Evolutionary conservation across 2,797 vertebrate genomes (phyloP).

Genomic region (Pangasius macronema): DNA sequence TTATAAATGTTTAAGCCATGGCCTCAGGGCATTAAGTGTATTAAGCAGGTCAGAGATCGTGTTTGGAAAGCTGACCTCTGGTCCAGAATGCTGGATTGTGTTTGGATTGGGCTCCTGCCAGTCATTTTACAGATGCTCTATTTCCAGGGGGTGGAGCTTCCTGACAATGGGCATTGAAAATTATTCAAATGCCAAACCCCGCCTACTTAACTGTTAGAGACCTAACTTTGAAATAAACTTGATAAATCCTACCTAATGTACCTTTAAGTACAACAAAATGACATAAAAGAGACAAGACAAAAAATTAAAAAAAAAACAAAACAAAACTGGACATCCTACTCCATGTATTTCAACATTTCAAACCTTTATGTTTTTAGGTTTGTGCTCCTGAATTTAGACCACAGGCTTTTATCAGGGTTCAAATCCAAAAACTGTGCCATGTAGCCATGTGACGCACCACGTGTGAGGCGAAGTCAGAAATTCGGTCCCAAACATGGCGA

Average conservation of each 20-base stretch:
- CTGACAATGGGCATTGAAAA: neutral
- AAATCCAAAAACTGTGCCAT: neutral
- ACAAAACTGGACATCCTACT: neutral
- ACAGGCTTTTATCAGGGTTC: neutral
- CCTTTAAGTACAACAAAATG: too few species aligned
- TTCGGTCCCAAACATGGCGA: neutral
- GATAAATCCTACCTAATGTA: too few species aligned
- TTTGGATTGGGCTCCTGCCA: neutral
- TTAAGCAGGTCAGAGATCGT: neutral
- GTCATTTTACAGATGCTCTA: neutral
- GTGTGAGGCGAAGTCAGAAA: neutral
- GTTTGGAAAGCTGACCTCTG: neutral
- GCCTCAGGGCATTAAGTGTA: neutral
- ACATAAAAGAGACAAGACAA: too few species aligned
- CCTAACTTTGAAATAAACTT: neutral
- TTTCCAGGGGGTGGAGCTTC: neutral
- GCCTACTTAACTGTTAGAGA: neutral
- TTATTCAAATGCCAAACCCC: neutral
- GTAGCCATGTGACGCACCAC: neutral
- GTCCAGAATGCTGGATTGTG: neutral
- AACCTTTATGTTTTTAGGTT: neutral
- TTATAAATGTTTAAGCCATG: neutral
- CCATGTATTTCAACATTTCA: neutral
- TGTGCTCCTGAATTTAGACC: neutral
- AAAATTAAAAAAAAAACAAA: too few species aligned